phyloP scores from a whole-genome alignment of 2,113 vertebrate genomes.

The Macrotis lagotis region DNA sequence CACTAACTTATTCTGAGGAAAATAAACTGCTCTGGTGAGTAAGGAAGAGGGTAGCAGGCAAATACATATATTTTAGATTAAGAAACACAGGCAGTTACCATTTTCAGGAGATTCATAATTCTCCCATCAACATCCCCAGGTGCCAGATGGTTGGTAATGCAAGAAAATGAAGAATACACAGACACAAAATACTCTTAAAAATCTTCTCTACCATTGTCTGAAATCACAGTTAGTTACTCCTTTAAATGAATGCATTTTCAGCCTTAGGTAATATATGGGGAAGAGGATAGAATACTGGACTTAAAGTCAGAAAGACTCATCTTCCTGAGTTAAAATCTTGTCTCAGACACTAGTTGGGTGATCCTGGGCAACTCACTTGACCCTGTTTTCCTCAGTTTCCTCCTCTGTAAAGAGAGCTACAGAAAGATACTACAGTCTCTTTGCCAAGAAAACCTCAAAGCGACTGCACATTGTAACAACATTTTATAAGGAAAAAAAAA shows the following conservation, averaged over 20 bases:
- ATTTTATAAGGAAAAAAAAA: neutral
- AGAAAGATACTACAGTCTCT: neutral
- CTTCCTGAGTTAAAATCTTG: neutral
- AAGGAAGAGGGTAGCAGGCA: neutral
- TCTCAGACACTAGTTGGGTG: neutral
- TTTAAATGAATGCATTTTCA: neutral
- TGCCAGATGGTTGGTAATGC: neutral
- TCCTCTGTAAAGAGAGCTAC: neutral
- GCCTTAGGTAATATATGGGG: neutral
- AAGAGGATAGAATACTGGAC: neutral
- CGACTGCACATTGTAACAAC: neutral
- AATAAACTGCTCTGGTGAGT: neutral
- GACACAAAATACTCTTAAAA: neutral
- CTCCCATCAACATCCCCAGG: neutral
- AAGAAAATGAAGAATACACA: neutral
- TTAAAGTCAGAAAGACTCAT: neutral
- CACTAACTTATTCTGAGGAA: neutral
- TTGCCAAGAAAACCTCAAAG: neutral
- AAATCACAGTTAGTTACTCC: neutral
- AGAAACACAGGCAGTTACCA: neutral
- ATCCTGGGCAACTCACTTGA: neutral
- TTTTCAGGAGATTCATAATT: neutral
- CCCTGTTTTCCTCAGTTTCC: neutral
- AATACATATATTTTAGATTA: neutral
- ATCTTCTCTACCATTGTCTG: neutral